A percentile compares a stretch with the other conserved stretches of the same genome.
Conservation (phyloP, 2,888 invertebrate genomes). For the Eumerus sabulonum region DNA sequence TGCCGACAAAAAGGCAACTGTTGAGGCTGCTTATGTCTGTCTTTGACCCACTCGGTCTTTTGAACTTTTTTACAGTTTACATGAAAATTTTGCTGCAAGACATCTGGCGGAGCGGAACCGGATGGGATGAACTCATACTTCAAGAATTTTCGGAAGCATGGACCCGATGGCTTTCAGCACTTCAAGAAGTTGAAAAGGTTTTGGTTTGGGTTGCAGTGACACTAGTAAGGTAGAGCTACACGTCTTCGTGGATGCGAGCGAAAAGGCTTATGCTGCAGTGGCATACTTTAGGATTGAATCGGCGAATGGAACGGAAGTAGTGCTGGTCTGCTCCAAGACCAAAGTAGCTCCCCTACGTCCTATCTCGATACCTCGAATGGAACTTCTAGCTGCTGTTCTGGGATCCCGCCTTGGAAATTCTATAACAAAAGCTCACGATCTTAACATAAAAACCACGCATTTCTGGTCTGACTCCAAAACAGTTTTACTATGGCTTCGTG, state of each 20-base stretch:
- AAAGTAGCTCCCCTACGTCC: conserved; percentile 68
- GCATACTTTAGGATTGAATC: conserved; percentile 16
- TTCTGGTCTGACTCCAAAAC: conserved; percentile 72
- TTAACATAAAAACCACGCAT: conserved; percentile 41
- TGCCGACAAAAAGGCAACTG: conserved; percentile 60
- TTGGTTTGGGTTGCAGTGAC: neutral
- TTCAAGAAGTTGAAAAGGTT: conserved; percentile 30
- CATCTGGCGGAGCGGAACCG: conserved; percentile 53
- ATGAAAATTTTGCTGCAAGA: conserved; percentile 63
- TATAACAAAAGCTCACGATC: conserved; percentile 41
- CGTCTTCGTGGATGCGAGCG: neutral
- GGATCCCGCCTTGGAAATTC: conserved; percentile 60
- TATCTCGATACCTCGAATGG: conserved; percentile 69
- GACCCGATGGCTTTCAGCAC: conserved; percentile 31
- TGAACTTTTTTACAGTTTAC: conserved; percentile 36
- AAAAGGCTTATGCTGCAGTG: conserved; percentile 17
- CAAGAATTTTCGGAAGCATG: conserved; percentile 40
- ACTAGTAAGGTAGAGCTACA: neutral
- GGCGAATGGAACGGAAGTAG: neutral
- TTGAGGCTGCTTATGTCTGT: conserved; percentile 57
- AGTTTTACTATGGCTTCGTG: conserved; percentile 69
- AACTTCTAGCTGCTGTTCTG: conserved; percentile 69
- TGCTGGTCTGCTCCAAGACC: conserved; percentile 15
- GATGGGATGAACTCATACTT: conserved; percentile 57
- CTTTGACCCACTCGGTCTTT: conserved; percentile 58